Percentiles rank a stretch among this genome's conserved stretches.
Evolutionary conservation across 2,797 vertebrate species (phyloP).

Genomic region (Lemur catta): DNA sequence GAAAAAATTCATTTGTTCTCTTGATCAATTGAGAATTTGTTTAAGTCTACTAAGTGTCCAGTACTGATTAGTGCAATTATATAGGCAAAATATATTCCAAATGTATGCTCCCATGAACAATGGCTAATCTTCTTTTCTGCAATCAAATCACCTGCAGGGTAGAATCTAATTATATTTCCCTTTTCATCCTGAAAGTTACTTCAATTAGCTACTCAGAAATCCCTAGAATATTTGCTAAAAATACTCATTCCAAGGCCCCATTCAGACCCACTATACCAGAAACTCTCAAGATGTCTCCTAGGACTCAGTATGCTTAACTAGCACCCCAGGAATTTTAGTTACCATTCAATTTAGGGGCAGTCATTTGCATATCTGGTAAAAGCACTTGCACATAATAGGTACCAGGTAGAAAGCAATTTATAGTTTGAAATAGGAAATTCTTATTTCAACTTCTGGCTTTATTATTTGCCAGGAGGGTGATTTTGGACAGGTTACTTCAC

Average conservation of each 20-base stretch:
- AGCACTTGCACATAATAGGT: background rate
- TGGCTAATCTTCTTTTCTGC: background rate
- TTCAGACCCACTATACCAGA: background rate
- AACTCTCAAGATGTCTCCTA: background rate
- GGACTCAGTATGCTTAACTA: background rate
- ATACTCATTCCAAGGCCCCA: background rate
- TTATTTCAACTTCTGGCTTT: background rate
- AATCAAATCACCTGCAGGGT: background rate
- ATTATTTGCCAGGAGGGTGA: background rate
- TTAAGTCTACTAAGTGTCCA: background rate
- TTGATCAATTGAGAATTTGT: background rate
- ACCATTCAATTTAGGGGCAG: background rate
- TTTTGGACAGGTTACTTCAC: background rate
- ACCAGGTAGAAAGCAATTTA: background rate
- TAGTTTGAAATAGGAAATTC: background rate
- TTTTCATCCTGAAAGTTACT: background rate
- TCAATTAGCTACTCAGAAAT: background rate
- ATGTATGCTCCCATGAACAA: background rate
- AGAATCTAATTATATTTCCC: background rate
- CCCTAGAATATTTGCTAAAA: background rate
- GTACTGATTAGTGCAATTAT: background rate
- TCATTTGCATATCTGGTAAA: background rate
- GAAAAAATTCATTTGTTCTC: background rate
- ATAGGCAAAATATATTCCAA: background rate
- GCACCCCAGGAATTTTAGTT: background rate